Evolutionary conservation across 2,888 invertebrate genomes (phyloP), one percentile per base, ranked within the genome.

Genomic region (Melieria omissa): DNA sequence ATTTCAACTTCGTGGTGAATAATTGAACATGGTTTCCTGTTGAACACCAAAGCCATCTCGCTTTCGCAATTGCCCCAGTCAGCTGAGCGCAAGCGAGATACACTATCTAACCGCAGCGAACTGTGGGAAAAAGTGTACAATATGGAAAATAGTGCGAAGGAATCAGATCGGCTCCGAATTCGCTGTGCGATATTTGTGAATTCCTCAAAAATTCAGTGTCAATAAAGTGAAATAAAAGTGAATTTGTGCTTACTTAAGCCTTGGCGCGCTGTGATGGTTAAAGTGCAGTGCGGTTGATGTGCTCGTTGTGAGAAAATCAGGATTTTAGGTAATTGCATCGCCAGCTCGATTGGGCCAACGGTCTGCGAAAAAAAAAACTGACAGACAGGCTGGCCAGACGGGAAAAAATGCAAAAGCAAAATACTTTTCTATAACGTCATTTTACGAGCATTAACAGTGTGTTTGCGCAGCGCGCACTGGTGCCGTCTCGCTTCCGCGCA

Each of bases 351-450:
- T 55, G 4, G n/a, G 55, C 55, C 41, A 44, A 65, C 29, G 29
- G 6, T 57, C 47, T 58, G 68, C 55, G 64, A 58, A 72, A 65
- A 41, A 68, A 72, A 72, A 64, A 72, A 44, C 54, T 64, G 65
- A 69, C 45, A 7, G n/a, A 9, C 7, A n/a, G 44, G 57, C 29
- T 45, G 6, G 42, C 45, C 4, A n/a, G 12, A 10, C 42, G 3
- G 9, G 5, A 14, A n/a, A 44, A 42, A 60, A 10, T 4, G 45
- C 47, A 55, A 65, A 49, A 47, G 41, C 14, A 52, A 65, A 65
- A 52, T 66, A 57, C n/a, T 67, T 52, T 64, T 16, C 64, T 64
- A 72, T 73, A 68, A 71, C 71, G 71, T 74, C 62, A 69, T 71
- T 66, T 70, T 62, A 62, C 55, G 41, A 52, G 41, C 7, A 57